These are phyloP conservation scores for Nemopilema nomurai DNA, from an alignment of 30 jellyfish, hydroid and myxozoan species.

Conservation along the genomic window DNA sequence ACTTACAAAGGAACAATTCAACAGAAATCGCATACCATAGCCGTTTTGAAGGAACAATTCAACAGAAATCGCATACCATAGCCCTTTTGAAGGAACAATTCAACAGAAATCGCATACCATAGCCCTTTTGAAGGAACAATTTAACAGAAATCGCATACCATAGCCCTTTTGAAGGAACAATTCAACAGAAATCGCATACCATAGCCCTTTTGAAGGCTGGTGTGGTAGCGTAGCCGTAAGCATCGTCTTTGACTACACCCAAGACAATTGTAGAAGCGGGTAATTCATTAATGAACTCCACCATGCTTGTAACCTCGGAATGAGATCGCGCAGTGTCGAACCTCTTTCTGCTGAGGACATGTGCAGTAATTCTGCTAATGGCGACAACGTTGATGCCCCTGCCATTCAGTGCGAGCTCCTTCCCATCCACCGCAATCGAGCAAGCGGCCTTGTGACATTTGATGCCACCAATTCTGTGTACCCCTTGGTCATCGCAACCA, in stretches of 20 bases:
- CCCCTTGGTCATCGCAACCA: conserved; percentile 65
- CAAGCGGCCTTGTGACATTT: conserved; percentile 25
- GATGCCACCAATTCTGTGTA: neutral
- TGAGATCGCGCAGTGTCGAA: conserved; percentile 45
- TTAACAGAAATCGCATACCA: too few species aligned
- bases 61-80: too few species aligned
- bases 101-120: too few species aligned
- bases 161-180: neutral
- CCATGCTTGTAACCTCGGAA: conserved; percentile 45
- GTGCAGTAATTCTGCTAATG: conserved; percentile 46
- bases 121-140: too few species aligned
- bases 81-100: too few species aligned
- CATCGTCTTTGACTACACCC: conserved; percentile 54
- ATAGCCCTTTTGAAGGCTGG: conserved; percentile 19
- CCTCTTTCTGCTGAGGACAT: conserved; percentile 24
- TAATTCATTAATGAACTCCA: conserved; percentile 2
- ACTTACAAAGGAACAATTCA: too few species aligned
- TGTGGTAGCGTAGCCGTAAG: neutral
- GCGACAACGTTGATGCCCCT: conserved; percentile 62
- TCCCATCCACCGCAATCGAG: conserved; percentile 42
- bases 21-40: too few species aligned
- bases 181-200: conserved; percentile 5
- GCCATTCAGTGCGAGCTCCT: conserved; percentile 43
- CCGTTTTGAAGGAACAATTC: too few species aligned
- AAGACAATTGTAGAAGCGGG: conserved; percentile 39